Conservation (phyloP, 2,113 vertebrate genomes). For the Corvus moneduloides region DNA sequence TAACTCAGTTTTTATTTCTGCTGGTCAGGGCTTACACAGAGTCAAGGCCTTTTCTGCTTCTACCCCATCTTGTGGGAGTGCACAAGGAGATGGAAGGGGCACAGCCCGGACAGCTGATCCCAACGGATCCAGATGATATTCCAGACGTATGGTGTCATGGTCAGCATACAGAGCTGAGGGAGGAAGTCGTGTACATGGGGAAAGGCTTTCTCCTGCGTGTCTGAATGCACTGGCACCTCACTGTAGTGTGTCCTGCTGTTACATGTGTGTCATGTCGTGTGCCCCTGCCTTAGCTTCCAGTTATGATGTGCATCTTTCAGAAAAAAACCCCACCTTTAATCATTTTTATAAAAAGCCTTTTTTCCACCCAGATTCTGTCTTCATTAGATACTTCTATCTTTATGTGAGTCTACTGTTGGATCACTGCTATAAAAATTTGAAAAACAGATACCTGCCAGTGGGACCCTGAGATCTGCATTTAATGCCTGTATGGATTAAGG, state of each 20-base stretch:
- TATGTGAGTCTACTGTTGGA: neutral
- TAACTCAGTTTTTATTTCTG: neutral
- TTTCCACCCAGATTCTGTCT: neutral
- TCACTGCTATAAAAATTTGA: neutral
- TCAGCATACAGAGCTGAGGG: neutral
- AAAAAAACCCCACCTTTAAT: neutral
- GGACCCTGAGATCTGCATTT: neutral
- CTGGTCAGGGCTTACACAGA: neutral
- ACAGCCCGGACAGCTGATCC: neutral
- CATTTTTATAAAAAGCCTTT: neutral
- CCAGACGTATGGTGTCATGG: rapidly evolving
- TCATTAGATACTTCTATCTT: neutral
- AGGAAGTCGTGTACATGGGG: rapidly evolving
- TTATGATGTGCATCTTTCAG: neutral
- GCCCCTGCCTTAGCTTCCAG: neutral
- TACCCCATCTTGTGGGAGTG: neutral
- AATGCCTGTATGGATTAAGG: neutral
- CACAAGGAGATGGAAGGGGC: neutral
- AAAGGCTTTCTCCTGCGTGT: neutral
- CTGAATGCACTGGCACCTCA: neutral
- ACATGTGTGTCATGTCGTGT: neutral
- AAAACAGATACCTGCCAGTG: neutral
- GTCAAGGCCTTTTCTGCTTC: neutral
- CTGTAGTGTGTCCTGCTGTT: neutral
- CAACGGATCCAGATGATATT: neutral